Base-by-base conservation (phyloP, 2,888 invertebrate species). In the Elysia crispata region DNA sequence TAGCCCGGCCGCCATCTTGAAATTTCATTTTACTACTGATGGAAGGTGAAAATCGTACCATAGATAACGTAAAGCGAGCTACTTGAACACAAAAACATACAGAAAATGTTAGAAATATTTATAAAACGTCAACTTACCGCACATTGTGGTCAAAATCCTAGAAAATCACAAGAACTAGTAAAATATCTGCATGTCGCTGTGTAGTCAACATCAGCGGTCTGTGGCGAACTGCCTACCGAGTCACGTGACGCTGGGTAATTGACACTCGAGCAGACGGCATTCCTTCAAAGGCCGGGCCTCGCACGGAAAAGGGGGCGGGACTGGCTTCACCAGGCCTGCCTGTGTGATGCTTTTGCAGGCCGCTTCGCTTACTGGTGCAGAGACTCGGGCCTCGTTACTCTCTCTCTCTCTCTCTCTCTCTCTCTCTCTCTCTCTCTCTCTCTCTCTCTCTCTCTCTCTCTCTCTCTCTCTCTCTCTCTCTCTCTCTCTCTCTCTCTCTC, bases 231-330 rank as follows among this genome's bases (percentile, higher is more conserved):
- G 64, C 78, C 23, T 20, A 31, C 31, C 41, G 57, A 70, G 73
- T 78, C 78, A 78, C 78, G 78, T 78, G 78, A 78, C 78, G 78
- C 73, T 20, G 73, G 70, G 78, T 78, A 78, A 78, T 78, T 78
- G 78, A 78, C 78, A 78, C 78, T 78, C 78, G 64, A 50, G 78
- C 78, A 50, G 62, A 73, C 78, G 73, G 78, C 78, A 78, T 78
- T 78, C 78, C 78, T 73, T 78, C 78, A 78, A 78, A 78, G 77
- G 78, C 78, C 62, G 78, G 67, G 66, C 54, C 78, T 73, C 70
- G 78, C 78, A 70, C 78, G 20, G 28, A 66, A 64, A 77, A 66
- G 62, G 33, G 78, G 78, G 73, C 60, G 70, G 78, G 73, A 31
- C 57, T 41, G 64, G 64, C 64, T 31, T 41, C 54, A 23, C n/a